A percentile compares a stretch with the other conserved stretches of the same genome.
Evolutionary conservation across 2,113 vertebrate species (phyloP).

Genomic region (Pterocles orientalis): DNA sequence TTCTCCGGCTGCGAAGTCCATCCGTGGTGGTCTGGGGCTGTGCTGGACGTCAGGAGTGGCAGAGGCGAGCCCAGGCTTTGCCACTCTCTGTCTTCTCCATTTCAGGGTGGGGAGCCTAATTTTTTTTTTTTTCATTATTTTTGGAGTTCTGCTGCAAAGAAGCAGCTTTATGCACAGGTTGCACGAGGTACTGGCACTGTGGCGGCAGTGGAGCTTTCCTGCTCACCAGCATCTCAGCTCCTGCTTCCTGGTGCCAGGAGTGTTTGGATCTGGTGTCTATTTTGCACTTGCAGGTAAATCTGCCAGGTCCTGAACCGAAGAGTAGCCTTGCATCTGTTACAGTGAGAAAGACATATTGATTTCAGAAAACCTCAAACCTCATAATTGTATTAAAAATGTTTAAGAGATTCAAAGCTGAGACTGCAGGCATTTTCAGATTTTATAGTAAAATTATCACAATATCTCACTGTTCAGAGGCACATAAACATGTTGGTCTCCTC

Average conservation of each 20-base stretch:
- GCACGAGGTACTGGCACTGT: background rate
- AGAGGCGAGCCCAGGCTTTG: fast-evolving
- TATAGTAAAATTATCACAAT: background rate
- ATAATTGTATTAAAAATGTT: background rate
- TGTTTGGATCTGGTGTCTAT: background rate
- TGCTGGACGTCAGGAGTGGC: background rate
- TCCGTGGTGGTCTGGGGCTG: background rate
- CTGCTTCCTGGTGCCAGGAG: background rate
- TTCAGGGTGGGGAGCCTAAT: background rate
- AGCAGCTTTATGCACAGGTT: background rate
- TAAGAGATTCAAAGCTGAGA: background rate
- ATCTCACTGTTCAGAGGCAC: background rate
- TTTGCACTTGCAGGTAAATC: background rate
- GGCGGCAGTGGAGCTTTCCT: background rate
- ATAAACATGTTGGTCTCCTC: background rate
- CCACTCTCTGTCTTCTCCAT: fast-evolving
- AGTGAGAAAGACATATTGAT: background rate
- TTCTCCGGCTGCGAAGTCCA: no score
- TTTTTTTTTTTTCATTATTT: background rate
- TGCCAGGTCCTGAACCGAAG: background rate
- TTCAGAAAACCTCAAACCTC: background rate
- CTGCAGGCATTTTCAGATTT: background rate
- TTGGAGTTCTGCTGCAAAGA: background rate
- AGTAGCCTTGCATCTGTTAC: background rate
- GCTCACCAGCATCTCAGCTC: background rate